phyloP scores from a whole-genome alignment of 2,113 vertebrate species.

The Hemiscyllium ocellatum region DNA sequence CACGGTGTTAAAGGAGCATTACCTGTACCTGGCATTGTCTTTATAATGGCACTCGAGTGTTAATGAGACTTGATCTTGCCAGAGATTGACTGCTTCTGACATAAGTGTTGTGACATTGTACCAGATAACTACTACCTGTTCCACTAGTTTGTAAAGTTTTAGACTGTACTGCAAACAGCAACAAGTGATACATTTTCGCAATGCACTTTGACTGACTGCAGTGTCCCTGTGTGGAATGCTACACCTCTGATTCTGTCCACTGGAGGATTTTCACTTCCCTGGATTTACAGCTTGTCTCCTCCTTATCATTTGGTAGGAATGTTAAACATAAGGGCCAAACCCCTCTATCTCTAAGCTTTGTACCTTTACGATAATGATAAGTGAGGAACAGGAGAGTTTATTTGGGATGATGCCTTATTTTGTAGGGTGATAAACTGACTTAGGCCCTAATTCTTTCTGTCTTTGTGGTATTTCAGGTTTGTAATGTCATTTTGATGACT shows the following conservation, averaged over 20 bases:
- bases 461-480: not conserved
- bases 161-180: not conserved
- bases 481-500: not conserved
- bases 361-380: not conserved
- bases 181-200: not conserved
- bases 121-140: not conserved
- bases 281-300: not conserved
- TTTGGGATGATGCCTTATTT: not conserved
- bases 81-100: not conserved
- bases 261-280: not conserved
- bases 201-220: not conserved
- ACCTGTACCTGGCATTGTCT: not conserved
- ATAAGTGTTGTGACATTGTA: not conserved
- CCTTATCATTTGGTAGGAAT: not conserved
- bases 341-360: not conserved
- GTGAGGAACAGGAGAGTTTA: not conserved
- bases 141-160: not conserved
- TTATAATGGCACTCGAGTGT: not conserved
- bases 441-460: not conserved
- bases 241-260: not conserved
- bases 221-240: not conserved
- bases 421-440: not conserved
- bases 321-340: not conserved
- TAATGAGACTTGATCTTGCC: not conserved
- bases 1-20: too few relatives aligned